phyloP scores from a whole-genome alignment of 2,113 vertebrate species.

The Echinops telfairi region DNA sequence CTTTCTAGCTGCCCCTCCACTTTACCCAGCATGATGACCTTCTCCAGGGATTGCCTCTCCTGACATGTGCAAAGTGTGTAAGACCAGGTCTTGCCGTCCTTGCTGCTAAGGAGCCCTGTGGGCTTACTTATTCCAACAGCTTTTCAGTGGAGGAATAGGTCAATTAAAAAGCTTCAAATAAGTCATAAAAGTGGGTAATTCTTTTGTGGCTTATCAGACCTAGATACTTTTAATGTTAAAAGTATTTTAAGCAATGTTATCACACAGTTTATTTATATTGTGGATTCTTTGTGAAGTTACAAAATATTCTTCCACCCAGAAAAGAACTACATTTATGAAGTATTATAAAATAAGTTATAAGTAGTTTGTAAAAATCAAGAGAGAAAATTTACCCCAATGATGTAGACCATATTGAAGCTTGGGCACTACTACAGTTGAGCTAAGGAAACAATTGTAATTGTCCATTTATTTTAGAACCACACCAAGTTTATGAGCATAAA shows the following conservation, averaged over 20 bases:
- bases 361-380: conserved; percentile 48
- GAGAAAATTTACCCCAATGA: conserved; percentile 51
- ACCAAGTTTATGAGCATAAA: conserved; percentile 31
- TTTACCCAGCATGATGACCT: too few relatives aligned
- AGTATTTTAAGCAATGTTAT: conserved; percentile 57
- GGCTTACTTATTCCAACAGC: too few relatives aligned
- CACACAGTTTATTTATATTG: conserved; percentile 1
- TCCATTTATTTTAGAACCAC: conserved; percentile 41
- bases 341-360: conserved; percentile 40
- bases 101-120: too few relatives aligned
- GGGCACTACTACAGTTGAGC: conserved; percentile 39
- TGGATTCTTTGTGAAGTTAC: conserved; percentile 41
- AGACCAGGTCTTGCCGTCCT: too few relatives aligned
- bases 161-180: background rate
- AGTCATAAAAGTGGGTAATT: conserved; percentile 8
- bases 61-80: too few relatives aligned
- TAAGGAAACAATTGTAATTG: conserved; percentile 58
- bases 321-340: conserved; percentile 50
- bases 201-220: too few relatives aligned
- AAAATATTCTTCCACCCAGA: conserved; percentile 49
- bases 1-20: too few relatives aligned
- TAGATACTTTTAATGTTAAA: conserved; percentile 17
- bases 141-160: background rate
- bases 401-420: conserved; percentile 1
- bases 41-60: too few relatives aligned